Base-by-base conservation (phyloP, 2,888 invertebrate species). In the Ectemnius lituratus region DNA sequence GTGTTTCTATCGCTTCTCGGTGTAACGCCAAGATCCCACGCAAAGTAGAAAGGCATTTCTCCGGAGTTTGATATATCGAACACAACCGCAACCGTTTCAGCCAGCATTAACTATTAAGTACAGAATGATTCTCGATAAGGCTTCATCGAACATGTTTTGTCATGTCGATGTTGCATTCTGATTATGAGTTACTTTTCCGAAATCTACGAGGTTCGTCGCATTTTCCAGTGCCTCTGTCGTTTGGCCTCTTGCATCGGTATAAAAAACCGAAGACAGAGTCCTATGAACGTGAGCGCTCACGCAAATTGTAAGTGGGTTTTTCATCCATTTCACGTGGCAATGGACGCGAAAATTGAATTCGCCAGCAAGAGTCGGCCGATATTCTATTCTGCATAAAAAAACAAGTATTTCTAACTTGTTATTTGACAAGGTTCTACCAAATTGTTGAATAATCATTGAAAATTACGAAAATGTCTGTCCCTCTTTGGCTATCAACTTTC, bases 321-420 rank as follows among this genome's bases (percentile, higher is more conserved):
- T 92, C 88, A 93, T 89, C 84, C 92, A 92, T 67, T 92, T 92
- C 0, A 94, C 87, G 18, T 86, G 87, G 85, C 94, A 94, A 84
- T 92, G 92, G 83, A 94, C 89, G 80, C 92, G 92, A 84, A 94
- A 94, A 8, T 92, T 91, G 18, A 92, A 83, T 37, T 93, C 92
- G 0, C 94, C 94, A 58, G 92, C 91, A 80, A 91, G 88, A 60
- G 91, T 91, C 0, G 94, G 93, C 27, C 92, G 92, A 83, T 93
- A 94, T 70, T 90, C 91, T 56, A 94, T 88, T 78, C 94, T 94
- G 79, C 16, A 86, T 82, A 71, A 28, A 69, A 52, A 28, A 14
- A 13, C 8, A 4, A 6, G 14, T 23, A 28, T 1, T 23, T 2
- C 23, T 23, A 6, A 27, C 20, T 46, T 49, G 18, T 16, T 14